Evolutionary conservation across 2,888 invertebrate genomes (phyloP), one percentile per base, ranked within the genome.

Genomic region (Anodontia alba): DNA sequence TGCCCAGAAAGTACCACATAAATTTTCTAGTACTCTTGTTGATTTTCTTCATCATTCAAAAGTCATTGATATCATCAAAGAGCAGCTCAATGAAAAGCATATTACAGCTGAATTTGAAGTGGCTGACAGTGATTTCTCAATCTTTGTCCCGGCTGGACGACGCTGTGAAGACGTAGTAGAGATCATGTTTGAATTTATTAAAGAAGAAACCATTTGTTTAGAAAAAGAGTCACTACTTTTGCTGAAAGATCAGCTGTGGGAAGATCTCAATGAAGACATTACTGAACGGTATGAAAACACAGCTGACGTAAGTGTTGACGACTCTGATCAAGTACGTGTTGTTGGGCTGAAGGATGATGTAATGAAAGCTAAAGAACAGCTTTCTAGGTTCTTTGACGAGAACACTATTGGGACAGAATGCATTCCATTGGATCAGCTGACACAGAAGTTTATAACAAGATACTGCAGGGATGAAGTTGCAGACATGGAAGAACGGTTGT

Each of bases 261-360:
- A 54, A n/a, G 54, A 54, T 1, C 75, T 80, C 29, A 20, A 26
- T 72, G 72, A 71, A 62, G 67, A 74, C 17, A 54, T 72, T 5
- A 75, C 77, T 17, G 83, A 83, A 68, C 42, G 12, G 7, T 75
- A 68, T 69, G 71, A 72, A 36, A 49, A 49, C 20, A 54, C 51
- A 20, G 76, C 72, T 12, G 72, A 75, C 10, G 17, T 57, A 12
- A 57, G 73, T 33, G 17, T 73, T 3, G 43, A 31, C 5, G 38
- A 71, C 5, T n/a, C 20, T 10, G 31, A 38, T 20, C 15, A 67
- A 42, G 31, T 79, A 15, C 15, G 38, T 29, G 62, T 83, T 0
- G 69, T 66, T 78, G 83, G 83, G 8, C 72, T 77, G 74, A 57
- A 51, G 7, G 36, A 67, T 31, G 38, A 71, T n/a, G 79, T 74